Evolutionary conservation across 2,888 invertebrate species (phyloP), one percentile per base, ranked within the genome.

Genomic region (Drosophila seclusa): DNA sequence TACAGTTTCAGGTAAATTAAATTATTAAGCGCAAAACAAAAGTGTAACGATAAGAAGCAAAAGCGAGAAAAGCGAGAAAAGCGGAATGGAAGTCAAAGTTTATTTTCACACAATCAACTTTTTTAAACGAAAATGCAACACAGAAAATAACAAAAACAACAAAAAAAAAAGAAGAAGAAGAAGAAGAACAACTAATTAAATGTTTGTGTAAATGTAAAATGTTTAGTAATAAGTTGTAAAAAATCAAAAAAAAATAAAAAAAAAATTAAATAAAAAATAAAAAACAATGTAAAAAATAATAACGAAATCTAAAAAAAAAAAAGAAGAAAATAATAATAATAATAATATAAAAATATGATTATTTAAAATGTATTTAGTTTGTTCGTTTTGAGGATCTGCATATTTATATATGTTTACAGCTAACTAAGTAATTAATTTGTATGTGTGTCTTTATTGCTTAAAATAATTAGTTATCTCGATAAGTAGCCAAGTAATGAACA

Each of bases 401-500:
- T 78, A 80, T 76, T 67, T 76, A 61, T 79, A 61, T 79, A 63
- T 70, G 57, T 80, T 61, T 76, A 68, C 70, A 60, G 70, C 50
- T 64, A 75, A 60, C 63, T 77, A 77, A 76, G 61, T 70, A 75
- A 77, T 69, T 69, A 58, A 68, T 63, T 68, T 74, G 42, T 64
- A 65, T 63, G 62, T 59, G 50, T 76, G 62, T 59, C 58, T 72
- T 59, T 45, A 48, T 57, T 67, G 68, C 73, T 67, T 71, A 34
- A 45, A 55, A 53, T 61, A 64, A 73, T 66, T 70, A 82, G 71
- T 64, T 71, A 57, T 38, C 21, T 49, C 58, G 76, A 50, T 84
- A 85, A 83, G 88, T 87, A 89, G 89, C 71, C 68, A 89, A 70
- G 81, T 85, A 83, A 85, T 62, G 72, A 86, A 83, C 70, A 80